phyloP scores from a whole-genome alignment of 2,888 invertebrate species.

The Parnassius glacialis region DNA sequence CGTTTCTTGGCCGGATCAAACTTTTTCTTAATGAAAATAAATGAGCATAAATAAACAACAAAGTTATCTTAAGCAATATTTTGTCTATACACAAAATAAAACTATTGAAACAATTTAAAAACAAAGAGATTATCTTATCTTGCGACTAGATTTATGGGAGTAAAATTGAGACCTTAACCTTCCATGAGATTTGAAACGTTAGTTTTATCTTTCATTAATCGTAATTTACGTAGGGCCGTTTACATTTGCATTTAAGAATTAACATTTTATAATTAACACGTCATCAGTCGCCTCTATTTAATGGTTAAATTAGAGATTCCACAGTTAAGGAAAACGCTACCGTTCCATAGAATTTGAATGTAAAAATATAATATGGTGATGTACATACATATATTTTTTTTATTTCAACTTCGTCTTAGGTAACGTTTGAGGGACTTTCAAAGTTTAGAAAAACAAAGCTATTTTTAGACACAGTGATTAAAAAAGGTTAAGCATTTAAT shows the following conservation, averaged over 20 bases:
- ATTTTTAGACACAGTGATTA: slow-evolving; percentile 19
- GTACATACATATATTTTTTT: background rate
- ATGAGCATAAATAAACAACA: slow-evolving; percentile 42
- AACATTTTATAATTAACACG: slow-evolving; percentile 74
- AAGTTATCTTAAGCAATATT: slow-evolving; percentile 3
- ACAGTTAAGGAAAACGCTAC: slow-evolving; percentile 71
- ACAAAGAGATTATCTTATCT: slow-evolving; percentile 70
- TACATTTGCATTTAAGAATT: slow-evolving; percentile 72
- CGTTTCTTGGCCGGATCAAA: slow-evolving; percentile 57
- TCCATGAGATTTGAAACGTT: slow-evolving; percentile 58
- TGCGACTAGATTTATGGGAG: slow-evolving; percentile 60
- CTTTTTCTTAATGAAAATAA: slow-evolving; percentile 63
- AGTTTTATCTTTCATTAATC: slow-evolving; percentile 63
- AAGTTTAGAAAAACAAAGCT: slow-evolving; percentile 4
- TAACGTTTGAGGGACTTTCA: background rate
- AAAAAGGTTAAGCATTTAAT: slow-evolving; percentile 53
- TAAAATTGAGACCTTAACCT: slow-evolving; percentile 48
- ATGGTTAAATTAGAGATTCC: slow-evolving; percentile 73
- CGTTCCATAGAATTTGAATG: slow-evolving; percentile 41
- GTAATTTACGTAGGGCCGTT: slow-evolving; percentile 71
- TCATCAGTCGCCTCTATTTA: slow-evolving; percentile 65
- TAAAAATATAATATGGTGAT: background rate
- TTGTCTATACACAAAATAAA: slow-evolving; percentile 25
- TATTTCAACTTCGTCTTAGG: background rate
- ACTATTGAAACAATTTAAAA: slow-evolving; percentile 38